A percentile compares a stretch with the other conserved stretches of the same genome.
Conservation (phyloP, 1,140 invertebrate genomes). For the Carcinoscorpius rotundicauda region DNA sequence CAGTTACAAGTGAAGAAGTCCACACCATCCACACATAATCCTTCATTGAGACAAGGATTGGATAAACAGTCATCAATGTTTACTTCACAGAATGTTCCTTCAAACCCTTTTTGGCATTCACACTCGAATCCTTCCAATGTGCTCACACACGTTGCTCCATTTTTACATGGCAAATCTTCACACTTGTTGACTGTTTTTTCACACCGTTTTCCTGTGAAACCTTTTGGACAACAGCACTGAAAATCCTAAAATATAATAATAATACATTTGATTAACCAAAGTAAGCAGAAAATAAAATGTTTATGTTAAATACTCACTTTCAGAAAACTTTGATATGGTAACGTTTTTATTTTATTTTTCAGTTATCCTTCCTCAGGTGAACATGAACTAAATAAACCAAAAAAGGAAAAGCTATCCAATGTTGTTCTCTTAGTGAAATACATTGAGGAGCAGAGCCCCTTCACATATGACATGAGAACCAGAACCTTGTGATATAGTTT, state of each 20-base stretch:
- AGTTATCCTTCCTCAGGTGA: too few species aligned
- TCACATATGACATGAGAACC: too few species aligned
- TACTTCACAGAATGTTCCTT: constrained; percentile 63
- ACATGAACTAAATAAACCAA: too few species aligned
- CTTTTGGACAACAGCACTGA: constrained; percentile 81
- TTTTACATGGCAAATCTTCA: constrained; percentile 60
- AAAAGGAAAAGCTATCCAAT: too few species aligned
- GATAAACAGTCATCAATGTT: constrained; percentile 84
- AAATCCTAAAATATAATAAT: constrained; percentile 77
- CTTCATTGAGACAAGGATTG: constrained; percentile 67
- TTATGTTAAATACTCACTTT: constrained; percentile 23
- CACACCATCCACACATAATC: constrained; percentile 63
- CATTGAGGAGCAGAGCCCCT: too few species aligned
- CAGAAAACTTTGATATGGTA: too few species aligned
- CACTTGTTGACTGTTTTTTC: constrained; percentile 78
- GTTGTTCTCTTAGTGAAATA: too few species aligned
- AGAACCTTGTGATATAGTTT: too few species aligned
- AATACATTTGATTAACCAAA: constrained; percentile 38
- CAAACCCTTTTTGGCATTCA: constrained; percentile 50
- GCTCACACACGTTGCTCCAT: constrained; percentile 51
- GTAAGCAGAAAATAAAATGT: constrained; percentile 37
- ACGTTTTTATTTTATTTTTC: too few species aligned
- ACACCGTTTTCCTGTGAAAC: constrained; percentile 78
- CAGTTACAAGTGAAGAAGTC: constrained; percentile 24
- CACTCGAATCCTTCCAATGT: constrained; percentile 49